These are phyloP conservation scores for human (Homo sapiens) DNA, from an alignment of 2,113 vertebrate species.

Conservation along the genomic window DNA sequence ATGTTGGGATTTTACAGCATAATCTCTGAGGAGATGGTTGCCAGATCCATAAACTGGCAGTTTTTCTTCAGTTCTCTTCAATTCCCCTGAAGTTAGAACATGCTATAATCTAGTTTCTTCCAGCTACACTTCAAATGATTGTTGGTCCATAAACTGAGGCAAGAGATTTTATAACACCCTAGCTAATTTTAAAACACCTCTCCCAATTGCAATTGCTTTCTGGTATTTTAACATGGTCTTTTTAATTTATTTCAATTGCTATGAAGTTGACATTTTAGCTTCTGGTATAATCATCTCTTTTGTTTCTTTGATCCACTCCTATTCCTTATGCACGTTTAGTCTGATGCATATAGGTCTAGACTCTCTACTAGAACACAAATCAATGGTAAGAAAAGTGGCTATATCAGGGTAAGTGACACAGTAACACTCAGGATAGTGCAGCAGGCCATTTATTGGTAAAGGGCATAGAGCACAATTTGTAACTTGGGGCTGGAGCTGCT, in stretches of 20 bases:
- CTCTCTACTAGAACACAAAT: not conserved
- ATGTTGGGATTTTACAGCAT: not conserved
- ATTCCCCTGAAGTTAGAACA: not conserved
- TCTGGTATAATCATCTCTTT: not conserved
- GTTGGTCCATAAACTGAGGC: not conserved
- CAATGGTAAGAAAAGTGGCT: not conserved
- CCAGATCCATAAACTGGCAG: not conserved
- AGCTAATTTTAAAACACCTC: not conserved
- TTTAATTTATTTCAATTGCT: not conserved
- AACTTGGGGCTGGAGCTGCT: not conserved
- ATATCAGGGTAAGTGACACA: not conserved
- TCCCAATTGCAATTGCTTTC: not conserved
- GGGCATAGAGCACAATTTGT: not conserved
- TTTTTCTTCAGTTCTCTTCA: not conserved
- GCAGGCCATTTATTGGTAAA: not conserved
- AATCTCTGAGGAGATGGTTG: not conserved
- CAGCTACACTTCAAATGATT: not conserved
- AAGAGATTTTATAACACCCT: not conserved
- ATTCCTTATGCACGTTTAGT: not conserved
- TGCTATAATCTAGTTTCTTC: not conserved
- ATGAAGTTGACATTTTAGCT: not conserved
- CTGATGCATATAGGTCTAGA: not conserved
- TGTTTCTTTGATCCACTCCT: not conserved
- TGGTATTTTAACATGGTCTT: not conserved
- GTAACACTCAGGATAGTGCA: not conserved